Evolutionary conservation across 2,888 invertebrate genomes (phyloP).

Genomic region (Drosophila nigricruria): DNA sequence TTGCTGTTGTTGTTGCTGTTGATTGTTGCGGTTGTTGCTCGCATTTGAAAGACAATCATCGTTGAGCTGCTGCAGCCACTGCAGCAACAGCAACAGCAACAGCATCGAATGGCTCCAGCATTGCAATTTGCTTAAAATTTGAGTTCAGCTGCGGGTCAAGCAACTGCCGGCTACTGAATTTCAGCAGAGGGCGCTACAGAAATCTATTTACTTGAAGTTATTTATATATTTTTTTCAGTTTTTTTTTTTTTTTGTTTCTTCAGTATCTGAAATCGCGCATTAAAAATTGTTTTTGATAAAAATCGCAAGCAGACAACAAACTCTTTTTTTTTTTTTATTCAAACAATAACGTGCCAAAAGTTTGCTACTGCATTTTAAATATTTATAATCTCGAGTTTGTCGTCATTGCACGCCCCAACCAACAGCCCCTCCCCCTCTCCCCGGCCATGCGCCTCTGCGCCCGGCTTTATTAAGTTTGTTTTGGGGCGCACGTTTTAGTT

Average conservation of each 20-base stretch:
- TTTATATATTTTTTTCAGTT: constrained; percentile 23
- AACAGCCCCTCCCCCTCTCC: not conserved
- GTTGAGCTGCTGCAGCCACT: constrained; percentile 22
- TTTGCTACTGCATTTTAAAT: constrained; percentile 84
- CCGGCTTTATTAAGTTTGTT: constrained; percentile 52
- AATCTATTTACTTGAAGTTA: constrained; percentile 48
- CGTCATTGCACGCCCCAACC: constrained; percentile 41
- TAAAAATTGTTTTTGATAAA: constrained; percentile 74
- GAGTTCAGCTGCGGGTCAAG: constrained; percentile 77
- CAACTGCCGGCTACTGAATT: constrained; percentile 79
- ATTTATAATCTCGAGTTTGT: constrained; percentile 74
- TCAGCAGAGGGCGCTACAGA: constrained; percentile 55
- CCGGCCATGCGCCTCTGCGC: not conserved
- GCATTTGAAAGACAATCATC: constrained; percentile 76
- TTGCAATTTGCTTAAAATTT: constrained; percentile 79
- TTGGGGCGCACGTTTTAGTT: constrained; percentile 83
- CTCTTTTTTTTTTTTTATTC: constrained; percentile 60
- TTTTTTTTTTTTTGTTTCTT: constrained; percentile 8
- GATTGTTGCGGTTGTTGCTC: constrained; percentile 56
- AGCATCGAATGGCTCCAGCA: constrained; percentile 31
- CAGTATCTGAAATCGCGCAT: constrained; percentile 58
- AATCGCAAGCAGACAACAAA: constrained; percentile 54
- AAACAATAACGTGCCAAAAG: constrained; percentile 83
- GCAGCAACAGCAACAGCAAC: constrained; percentile 17
- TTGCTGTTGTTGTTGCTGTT: constrained; percentile 29